Evolutionary conservation across 2,113 vertebrate genomes (phyloP), one percentile per base, ranked within the genome.

Genomic region (Merops nubicus): DNA sequence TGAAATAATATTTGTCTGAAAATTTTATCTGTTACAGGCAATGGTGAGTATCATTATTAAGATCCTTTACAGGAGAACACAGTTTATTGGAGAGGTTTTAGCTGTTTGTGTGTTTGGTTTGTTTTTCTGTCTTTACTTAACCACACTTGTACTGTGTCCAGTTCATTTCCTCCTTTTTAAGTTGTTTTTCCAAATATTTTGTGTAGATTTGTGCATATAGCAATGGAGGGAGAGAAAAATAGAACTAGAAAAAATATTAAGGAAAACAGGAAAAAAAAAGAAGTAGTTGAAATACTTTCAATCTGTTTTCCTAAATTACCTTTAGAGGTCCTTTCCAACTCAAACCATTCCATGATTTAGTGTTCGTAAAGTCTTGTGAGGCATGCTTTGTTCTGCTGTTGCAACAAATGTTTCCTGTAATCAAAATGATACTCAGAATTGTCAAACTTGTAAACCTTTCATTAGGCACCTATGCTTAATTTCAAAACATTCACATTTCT

Each of bases 151-250:
- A 48, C 19, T 9, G 28, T 56, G 22, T 56, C 3, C 21, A 25
- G 29, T 85, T 90, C 40, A 40, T 8, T 80, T 48, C 9, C 33
- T 85, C 8, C 43, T 79, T 88, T 79, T 75, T 9, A 60, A 79
- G 21, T 63, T 0, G 25, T 75, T 96, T 94, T 76, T 51, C 34
- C 8, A 40, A 20, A 2, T 68, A 10, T 75, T 92, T 92, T 69
- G 5, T 60, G 16, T 48, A 22, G 6, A 65, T 80, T 84, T 16
- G 56, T 72, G 19, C 16, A 18, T 54, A 29, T 43, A 73, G 22
- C 11, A 64, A 5, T n/a, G 13, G 45, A 18, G 5, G 2, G 10
- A 28, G 25, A 6, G 12, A 40, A 23, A 8, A 10, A 1, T 38
- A 45, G 78, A 87, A 69, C 8, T 74, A n/a, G 12, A 53, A 92